These are phyloP conservation scores for Melanchra persicariae DNA, from an alignment of 2,888 invertebrate genomes.

Conservation along the genomic window DNA sequence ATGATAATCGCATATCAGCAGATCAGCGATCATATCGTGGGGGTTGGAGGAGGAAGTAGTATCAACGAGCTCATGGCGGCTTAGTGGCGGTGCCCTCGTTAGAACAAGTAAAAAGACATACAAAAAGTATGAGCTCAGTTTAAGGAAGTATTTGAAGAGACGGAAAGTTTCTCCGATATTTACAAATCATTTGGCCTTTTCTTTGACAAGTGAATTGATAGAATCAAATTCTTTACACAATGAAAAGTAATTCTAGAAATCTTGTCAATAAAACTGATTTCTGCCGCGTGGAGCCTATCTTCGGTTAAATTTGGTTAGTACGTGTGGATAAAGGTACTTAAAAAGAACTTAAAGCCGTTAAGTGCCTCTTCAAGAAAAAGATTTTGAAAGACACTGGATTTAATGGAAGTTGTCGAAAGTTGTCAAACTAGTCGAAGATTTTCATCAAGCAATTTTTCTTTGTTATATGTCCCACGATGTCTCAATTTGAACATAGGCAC, in stretches of 20 bases:
- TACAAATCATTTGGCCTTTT: constrained; percentile 52
- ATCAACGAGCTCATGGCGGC: constrained; percentile 65
- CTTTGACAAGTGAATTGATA: constrained; percentile 29
- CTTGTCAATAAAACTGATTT: constrained; percentile 31
- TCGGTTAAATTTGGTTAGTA: constrained; percentile 9
- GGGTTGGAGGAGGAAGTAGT: constrained; percentile 23
- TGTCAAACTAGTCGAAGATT: constrained; percentile 4
- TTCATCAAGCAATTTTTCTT: constrained; percentile 1
- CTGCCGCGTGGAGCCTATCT: background rate
- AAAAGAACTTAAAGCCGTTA: constrained; percentile 30
- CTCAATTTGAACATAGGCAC: background rate
- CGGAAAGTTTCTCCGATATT: constrained; percentile 39
- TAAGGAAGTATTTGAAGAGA: constrained; percentile 25
- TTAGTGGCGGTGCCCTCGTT: constrained; percentile 66
- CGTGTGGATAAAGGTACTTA: constrained; percentile 30
- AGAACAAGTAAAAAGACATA: constrained; percentile 56
- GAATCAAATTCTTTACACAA: constrained; percentile 21
- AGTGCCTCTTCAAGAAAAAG: constrained; percentile 24
- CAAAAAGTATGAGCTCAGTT: constrained; percentile 49
- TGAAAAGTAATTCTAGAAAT: constrained; percentile 22
- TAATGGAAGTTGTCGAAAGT: constrained; percentile 15
- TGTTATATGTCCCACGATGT: background rate
- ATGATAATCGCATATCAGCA: constrained; percentile 65
- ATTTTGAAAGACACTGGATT: constrained; percentile 15
- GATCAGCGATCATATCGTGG: constrained; percentile 61